Conservation (phyloP, 1,140 invertebrate genomes). For the Trachelipus rathkii region DNA sequence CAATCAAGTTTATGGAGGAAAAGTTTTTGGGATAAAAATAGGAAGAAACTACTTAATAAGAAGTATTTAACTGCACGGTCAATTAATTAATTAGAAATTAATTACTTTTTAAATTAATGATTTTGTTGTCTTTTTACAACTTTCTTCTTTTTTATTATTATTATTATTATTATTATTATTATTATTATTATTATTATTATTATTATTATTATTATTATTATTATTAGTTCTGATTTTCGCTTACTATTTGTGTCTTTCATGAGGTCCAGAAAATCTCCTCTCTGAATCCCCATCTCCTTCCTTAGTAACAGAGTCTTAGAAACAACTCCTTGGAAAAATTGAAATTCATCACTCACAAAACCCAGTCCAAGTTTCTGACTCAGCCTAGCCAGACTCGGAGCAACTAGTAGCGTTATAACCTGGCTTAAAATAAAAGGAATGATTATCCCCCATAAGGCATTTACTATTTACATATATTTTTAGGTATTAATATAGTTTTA, state of each 20-base stretch:
- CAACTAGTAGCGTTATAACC: conserved; percentile 33
- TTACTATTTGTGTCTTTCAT: conserved; percentile 42
- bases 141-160: not conserved
- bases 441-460: not conserved
- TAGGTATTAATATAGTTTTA: too few species aligned
- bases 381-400: conserved; percentile 30
- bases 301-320: conserved; percentile 31
- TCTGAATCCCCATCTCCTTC: conserved; percentile 11
- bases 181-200: not conserved
- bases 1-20: too few species aligned
- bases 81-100: too few species aligned
- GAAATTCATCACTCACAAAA: conserved; percentile 41
- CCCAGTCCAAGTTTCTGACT: conserved; percentile 25
- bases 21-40: too few species aligned
- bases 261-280: conserved; percentile 43
- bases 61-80: too few species aligned
- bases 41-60: too few species aligned
- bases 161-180: not conserved
- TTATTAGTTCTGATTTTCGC: not conserved
- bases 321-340: conserved; percentile 42
- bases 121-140: too few species aligned
- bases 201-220: not conserved
- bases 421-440: not conserved
- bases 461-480: not conserved
- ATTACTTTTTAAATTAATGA: too few species aligned